Conservation (phyloP, 2,113 vertebrate genomes). For the Etia nguti region DNA sequence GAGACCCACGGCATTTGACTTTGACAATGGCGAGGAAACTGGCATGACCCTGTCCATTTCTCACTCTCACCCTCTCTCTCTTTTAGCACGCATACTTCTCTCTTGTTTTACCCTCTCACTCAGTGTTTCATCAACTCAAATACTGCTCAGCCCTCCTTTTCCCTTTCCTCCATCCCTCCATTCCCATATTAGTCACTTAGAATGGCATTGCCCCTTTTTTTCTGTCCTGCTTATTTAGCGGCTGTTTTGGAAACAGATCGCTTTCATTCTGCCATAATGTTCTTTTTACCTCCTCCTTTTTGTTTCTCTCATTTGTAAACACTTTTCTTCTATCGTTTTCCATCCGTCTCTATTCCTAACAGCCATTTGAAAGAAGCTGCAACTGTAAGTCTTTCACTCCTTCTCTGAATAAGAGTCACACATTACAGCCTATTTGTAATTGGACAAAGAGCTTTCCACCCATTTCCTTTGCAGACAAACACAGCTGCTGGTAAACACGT, state of each 20-base stretch:
- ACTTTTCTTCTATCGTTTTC: neutral
- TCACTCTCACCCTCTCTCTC: neutral
- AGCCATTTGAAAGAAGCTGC: conserved; percentile 18
- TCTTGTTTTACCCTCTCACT: neutral
- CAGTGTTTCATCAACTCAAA: conserved; percentile 14
- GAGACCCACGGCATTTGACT: conserved; percentile 68
- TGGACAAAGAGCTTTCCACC: conserved; percentile 45
- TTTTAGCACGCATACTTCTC: neutral
- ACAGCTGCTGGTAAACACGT: conserved; percentile 62
- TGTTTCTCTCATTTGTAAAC: conserved; percentile 28
- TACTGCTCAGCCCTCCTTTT: neutral
- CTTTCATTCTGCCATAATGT: neutral
- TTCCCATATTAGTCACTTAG: neutral
- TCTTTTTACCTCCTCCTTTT: neutral
- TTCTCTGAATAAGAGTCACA: conserved; percentile 24
- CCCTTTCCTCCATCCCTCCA: neutral
- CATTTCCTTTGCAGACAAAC: conserved; percentile 50
- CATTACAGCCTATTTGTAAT: conserved; percentile 21
- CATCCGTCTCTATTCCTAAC: neutral
- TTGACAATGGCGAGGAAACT: conserved; percentile 59
- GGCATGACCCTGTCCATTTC: conserved; percentile 39
- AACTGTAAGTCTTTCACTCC: conserved; percentile 38
- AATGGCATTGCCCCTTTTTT: neutral
- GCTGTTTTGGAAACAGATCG: conserved; percentile 41
- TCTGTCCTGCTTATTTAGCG: neutral